phyloP scores from a whole-genome alignment of 2,888 invertebrate species.

The Stenotaenia linearis region DNA sequence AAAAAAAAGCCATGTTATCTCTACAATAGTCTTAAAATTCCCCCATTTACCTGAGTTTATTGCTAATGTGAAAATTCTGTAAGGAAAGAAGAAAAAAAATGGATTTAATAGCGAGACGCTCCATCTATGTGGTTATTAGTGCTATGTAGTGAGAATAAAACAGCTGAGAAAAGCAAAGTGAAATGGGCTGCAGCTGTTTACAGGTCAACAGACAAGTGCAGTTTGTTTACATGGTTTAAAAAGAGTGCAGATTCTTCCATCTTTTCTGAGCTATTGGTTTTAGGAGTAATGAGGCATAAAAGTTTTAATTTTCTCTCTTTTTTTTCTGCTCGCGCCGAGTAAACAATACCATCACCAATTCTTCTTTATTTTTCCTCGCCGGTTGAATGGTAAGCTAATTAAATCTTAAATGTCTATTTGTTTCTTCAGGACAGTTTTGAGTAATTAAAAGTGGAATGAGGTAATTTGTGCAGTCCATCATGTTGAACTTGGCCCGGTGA shows the following conservation, averaged over 20 bases:
- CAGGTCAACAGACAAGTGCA: constrained; percentile 12
- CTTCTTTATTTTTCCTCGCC: neutral
- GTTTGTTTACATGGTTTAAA: constrained; percentile 19
- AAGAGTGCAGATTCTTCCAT: neutral
- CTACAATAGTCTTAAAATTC: neutral
- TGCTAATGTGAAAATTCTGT: neutral
- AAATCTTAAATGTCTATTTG: neutral
- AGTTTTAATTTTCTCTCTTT: constrained; percentile 1
- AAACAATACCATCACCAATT: neutral
- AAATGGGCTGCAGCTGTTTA: constrained; percentile 26
- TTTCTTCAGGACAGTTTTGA: constrained; percentile 17
- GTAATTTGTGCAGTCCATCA: constrained; percentile 26
- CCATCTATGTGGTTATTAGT: neutral
- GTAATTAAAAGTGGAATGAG: constrained; percentile 12
- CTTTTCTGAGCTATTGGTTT: constrained; percentile 1
- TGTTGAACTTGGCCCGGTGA: constrained; percentile 19
- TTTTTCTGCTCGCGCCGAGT: neutral
- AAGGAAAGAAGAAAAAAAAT: neutral
- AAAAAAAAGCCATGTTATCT: neutral
- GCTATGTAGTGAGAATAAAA: neutral
- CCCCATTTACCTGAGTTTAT: neutral
- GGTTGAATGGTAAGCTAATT: neutral
- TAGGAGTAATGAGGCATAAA: constrained; percentile 3
- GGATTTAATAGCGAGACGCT: neutral
- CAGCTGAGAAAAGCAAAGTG: neutral